Conservation (phyloP, 1,140 invertebrate genomes). For the Pogonus chalceus region DNA sequence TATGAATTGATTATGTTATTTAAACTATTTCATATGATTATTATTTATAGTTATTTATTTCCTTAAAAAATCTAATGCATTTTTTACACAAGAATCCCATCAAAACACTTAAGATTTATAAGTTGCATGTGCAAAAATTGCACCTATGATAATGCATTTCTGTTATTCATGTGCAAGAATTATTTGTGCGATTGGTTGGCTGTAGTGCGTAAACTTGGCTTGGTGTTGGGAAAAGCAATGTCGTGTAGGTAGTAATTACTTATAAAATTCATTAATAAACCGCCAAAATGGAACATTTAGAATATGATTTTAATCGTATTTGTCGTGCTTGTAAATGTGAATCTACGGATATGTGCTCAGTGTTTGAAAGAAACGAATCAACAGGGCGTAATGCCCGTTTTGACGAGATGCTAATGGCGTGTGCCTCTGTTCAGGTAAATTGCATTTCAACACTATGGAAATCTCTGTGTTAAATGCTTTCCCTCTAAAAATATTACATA, state of each 20-base stretch:
- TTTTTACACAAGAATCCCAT: too few species aligned
- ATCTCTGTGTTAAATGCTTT: background rate
- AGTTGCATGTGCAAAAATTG: too few species aligned
- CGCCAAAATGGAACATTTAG: slow-evolving; percentile 8
- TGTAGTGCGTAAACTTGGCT: slow-evolving; percentile 7
- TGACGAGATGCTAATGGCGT: slow-evolving; percentile 36
- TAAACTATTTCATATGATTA: too few species aligned
- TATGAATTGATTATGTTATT: too few species aligned
- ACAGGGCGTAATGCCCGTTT: slow-evolving; percentile 26
- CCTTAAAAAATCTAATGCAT: too few species aligned
- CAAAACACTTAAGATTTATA: too few species aligned
- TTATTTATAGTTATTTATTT: too few species aligned
- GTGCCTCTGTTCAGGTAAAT: slow-evolving; percentile 31
- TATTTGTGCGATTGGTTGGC: slow-evolving; percentile 1
- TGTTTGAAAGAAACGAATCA: slow-evolving; percentile 24
- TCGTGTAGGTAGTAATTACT: slow-evolving; percentile 3
- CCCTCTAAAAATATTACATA: background rate
- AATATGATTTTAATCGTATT: slow-evolving; percentile 20
- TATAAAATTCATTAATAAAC: background rate
- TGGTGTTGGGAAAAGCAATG: slow-evolving; percentile 4
- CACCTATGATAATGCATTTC: too few species aligned
- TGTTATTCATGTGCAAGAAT: background rate
- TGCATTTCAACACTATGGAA: slow-evolving; percentile 6
- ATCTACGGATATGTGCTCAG: slow-evolving; percentile 20
- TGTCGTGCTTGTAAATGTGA: slow-evolving; percentile 29